Evolutionary conservation across 2,888 invertebrate genomes (phyloP).

Genomic region (Harpalus rubripes): DNA sequence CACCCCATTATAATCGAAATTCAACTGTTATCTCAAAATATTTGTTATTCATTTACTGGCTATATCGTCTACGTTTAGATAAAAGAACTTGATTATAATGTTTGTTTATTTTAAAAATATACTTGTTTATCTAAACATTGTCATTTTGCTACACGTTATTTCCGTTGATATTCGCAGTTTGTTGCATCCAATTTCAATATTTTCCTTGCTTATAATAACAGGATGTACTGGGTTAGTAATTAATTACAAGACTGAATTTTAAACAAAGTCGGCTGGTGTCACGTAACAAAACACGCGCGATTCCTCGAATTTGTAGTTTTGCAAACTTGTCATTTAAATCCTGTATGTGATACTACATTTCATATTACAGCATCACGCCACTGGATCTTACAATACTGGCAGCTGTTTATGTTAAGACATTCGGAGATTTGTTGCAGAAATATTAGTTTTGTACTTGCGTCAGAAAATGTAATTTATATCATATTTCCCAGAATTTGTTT

Average conservation of each 20-base stretch:
- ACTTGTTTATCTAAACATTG: neutral
- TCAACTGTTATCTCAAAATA: too few relatives aligned
- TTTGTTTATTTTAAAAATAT: slow-evolving; percentile 4
- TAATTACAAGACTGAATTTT: slow-evolving; percentile 6
- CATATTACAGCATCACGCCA: slow-evolving; percentile 43
- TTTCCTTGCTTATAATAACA: neutral
- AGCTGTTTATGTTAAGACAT: slow-evolving; percentile 5
- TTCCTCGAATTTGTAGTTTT: slow-evolving; percentile 27
- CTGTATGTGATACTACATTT: slow-evolving; percentile 16
- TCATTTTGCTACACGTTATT: neutral
- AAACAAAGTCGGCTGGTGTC: slow-evolving; percentile 37
- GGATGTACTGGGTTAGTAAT: slow-evolving; percentile 8
- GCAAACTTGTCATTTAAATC: slow-evolving; percentile 33
- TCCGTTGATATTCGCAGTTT: neutral
- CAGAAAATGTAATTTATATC: slow-evolving; percentile 17
- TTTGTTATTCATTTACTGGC: too few relatives aligned
- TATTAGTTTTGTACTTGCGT: slow-evolving; percentile 45
- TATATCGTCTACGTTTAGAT: neutral
- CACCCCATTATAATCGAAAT: too few relatives aligned
- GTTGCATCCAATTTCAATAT: neutral
- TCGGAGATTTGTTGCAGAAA: neutral
- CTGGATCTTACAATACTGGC: slow-evolving; percentile 8
- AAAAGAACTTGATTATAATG: neutral
- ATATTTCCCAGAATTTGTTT: slow-evolving; percentile 29
- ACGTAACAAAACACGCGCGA: slow-evolving; percentile 31